Base-by-base conservation (phyloP, 1,140 invertebrate genomes). In the Frieseomelitta varia region DNA sequence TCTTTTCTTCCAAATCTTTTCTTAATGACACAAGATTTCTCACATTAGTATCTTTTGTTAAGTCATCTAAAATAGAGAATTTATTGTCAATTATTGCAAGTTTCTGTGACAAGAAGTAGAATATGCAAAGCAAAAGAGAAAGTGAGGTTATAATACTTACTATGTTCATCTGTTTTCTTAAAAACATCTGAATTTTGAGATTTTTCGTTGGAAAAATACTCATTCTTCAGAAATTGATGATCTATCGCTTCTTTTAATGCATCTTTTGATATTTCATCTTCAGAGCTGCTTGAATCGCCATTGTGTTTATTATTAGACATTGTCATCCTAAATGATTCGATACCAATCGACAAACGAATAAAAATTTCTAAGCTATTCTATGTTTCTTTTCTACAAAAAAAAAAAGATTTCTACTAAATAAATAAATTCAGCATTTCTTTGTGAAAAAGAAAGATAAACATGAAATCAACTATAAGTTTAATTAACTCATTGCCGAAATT, bases 181-280 rank as follows among this genome's bases (percentile, higher is more conserved):
- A 27, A 80, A 81, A 65, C 56, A 15, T 58, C 4, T 51, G 63
- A 72, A 15, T 65, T 14, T 69, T 78, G 1, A 6, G 19, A 15
- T 68, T 81, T 75, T 17, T 30, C 0, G 15, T 24, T 11, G 0
- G 34, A 24, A 77, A 87, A 68, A 85, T 51, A 67, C 55, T 34
- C 14, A 10, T 85, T 21, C n/a, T 84, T 87, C 4, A 89, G 76
- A 84, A 91, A 89, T 53, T 86, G n/a, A 19, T 78, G 67, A 82
- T 91, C 85, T 0, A 85, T 67, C 2, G 88, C 88, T 85, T 91
- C 88, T 34, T 30, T 84, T n/a, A 91, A 56, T 34, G 58, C 81
- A 63, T 73, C 61, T 30, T 67, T 78, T 27, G 61, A 56, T 65
- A 68, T 63, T 84, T 91, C 91, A 58, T 91, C 90, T 61, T 91